A percentile compares a stretch with the other conserved stretches of the same genome.
phyloP scores from a whole-genome alignment of 2,888 invertebrate species.

The Phlogophora meticulosa region DNA sequence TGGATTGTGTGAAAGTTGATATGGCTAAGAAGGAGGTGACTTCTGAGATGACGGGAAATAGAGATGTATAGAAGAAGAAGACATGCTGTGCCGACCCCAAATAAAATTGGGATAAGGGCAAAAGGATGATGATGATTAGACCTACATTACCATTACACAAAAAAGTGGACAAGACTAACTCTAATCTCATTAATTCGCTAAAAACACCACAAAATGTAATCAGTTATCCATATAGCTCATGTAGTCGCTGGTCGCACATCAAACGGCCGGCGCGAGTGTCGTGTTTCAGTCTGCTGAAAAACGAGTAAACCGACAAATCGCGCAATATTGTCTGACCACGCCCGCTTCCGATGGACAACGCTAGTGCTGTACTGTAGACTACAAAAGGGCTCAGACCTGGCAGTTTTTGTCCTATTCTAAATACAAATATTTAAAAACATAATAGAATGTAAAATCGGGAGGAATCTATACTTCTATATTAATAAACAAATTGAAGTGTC shows the following conservation, averaged over 20 bases:
- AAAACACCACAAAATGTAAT: slow-evolving; percentile 44
- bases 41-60: no score
- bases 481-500: no score
- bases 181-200: neutral
- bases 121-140: no score
- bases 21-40: no score
- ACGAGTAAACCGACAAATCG: slow-evolving; percentile 78
- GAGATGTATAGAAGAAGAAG: no score
- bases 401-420: slow-evolving; percentile 9
- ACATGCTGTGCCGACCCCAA: no score
- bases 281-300: slow-evolving; percentile 66
- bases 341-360: slow-evolving; percentile 86
- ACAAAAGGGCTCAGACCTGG: slow-evolving; percentile 63
- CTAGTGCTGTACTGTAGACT: slow-evolving; percentile 69
- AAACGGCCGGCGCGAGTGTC: slow-evolving; percentile 40
- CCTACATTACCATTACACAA: no score
- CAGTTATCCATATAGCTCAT: slow-evolving; percentile 44
- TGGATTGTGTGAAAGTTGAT: no score
- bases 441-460: no score
- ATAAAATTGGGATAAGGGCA: no score
- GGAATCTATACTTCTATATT: no score
- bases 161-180: neutral
- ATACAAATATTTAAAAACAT: no score
- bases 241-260: slow-evolving; percentile 20
- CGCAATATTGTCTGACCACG: slow-evolving; percentile 87